Percentiles rank a stretch among this genome's conserved stretches.
Conservation (phyloP, 2,113 vertebrate species). For the Bostrychus sinensis region DNA sequence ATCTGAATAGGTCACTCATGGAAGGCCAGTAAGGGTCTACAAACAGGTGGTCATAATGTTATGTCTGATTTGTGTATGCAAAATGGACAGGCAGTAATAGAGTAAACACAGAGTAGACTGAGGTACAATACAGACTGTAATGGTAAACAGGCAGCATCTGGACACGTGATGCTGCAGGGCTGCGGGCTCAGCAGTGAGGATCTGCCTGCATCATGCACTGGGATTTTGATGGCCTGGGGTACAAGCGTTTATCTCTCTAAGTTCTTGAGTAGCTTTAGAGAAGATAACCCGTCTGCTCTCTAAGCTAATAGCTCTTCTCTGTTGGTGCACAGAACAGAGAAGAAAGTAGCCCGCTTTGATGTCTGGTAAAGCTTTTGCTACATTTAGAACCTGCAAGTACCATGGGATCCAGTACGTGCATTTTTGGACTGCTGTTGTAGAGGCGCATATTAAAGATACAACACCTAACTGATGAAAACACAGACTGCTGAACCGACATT, state of each 20-base stretch:
- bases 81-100: not conserved
- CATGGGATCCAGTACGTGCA: not conserved
- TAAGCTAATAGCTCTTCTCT: constrained; percentile 42
- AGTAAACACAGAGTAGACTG: constrained; percentile 26
- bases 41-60: not conserved
- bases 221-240: constrained; percentile 50
- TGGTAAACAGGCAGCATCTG: constrained; percentile 47
- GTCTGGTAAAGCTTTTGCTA: constrained; percentile 36
- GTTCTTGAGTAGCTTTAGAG: constrained; percentile 43
- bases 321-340: constrained; percentile 36
- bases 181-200: constrained; percentile 24
- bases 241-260: constrained; percentile 2
- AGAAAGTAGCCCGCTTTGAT: constrained; percentile 37
- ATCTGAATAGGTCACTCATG: too few relatives aligned
- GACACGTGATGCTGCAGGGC: constrained; percentile 27
- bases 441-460: too few relatives aligned
- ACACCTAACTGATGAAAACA: too few relatives aligned
- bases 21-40: not conserved
- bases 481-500: too few relatives aligned
- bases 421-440: too few relatives aligned
- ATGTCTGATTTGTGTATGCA: not conserved
- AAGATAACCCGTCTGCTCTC: constrained; percentile 46
- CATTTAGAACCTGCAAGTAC: not conserved
- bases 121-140: constrained; percentile 45
- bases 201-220: constrained; percentile 41